phyloP scores from a whole-genome alignment of 2,888 invertebrate species.

The Nineta flava region DNA sequence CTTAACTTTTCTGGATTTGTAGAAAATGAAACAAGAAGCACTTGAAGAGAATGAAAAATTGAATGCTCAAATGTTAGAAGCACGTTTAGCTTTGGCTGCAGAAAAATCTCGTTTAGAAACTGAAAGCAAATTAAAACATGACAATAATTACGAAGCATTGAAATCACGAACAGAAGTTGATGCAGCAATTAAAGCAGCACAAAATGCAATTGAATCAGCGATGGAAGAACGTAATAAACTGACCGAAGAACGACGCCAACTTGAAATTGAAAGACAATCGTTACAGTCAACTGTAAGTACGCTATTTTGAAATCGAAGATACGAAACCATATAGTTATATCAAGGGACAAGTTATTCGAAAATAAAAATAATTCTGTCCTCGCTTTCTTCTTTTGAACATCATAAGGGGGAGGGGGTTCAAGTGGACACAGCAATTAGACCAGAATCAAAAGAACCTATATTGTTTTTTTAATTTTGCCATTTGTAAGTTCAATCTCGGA shows the following conservation, averaged over 20 bases:
- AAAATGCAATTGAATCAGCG: slow-evolving; percentile 24
- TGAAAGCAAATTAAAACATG: slow-evolving; percentile 21
- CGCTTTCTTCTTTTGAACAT: too few species aligned
- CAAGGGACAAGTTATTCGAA: too few species aligned
- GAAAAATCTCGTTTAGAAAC: slow-evolving; percentile 25
- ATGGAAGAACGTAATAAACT: slow-evolving; percentile 24
- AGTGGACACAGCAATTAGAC: too few species aligned
- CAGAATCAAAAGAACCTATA: too few species aligned
- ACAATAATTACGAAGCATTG: slow-evolving; percentile 20
- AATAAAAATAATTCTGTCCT: too few species aligned
- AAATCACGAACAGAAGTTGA: slow-evolving; percentile 25
- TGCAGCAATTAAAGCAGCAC: slow-evolving; percentile 26
- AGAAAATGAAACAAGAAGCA: slow-evolving; percentile 36
- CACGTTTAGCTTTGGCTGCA: slow-evolving; percentile 31
- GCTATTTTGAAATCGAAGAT: too few species aligned
- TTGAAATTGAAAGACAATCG: slow-evolving; percentile 15
- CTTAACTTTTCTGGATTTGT: slow-evolving; percentile 16
- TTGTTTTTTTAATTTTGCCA: too few species aligned
- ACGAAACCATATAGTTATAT: too few species aligned
- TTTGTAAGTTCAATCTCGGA: too few species aligned
- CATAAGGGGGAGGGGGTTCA: too few species aligned
- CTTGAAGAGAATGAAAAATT: slow-evolving; percentile 41
- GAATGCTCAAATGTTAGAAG: slow-evolving; percentile 39
- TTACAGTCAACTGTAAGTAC: neutral
- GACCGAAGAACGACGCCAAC: slow-evolving; percentile 20